Base-by-base conservation (phyloP, 2,888 invertebrate species). In the Dyspetes luteomarginatus region DNA sequence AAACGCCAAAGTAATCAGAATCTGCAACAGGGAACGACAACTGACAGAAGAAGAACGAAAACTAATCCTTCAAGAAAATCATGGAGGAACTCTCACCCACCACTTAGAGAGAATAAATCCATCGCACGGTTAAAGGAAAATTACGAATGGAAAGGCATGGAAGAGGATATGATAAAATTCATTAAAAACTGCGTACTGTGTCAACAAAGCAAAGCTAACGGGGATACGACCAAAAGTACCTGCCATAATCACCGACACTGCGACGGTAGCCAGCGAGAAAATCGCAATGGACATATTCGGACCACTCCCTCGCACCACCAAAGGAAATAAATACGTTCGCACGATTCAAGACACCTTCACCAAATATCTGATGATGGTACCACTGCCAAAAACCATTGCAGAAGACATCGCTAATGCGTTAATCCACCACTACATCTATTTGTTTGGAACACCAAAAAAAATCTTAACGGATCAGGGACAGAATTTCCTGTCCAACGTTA, bases 331-430 rank as follows among this genome's bases (percentile, higher is more conserved):
- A 5, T 28, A 4, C 28, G 28, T 28, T 5, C 5, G 3, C 3
- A 28, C 28, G 5, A 28, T 5, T 4, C 36, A 41, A 22, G 60
- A 41, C 17, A 3, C 9, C 0, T 9, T 36, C 0, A 17, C 60
- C 0, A 60, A 60, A 60, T 36, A 36, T 12, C 19, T 36, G 2
- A 56, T 30, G 28, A 65, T 65, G 0, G 56, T 74, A 17, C 45
- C 65, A 0, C 24, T 74, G 7, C 43, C 30, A 19, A 56, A 64
- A 28, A 55, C 55, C 4, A 24, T 41, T 50, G 30, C 62, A 0
- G 30, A 19, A 5, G 62, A 50, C n/a, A 50, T 72, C 0, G 72
- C 72, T 0, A 60, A 60, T 0, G 60, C 17, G 5, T 12, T 60
- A 1, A 17, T 48, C 4, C 3, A n/a, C 15, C n/a, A 19, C 3